Base-by-base conservation (phyloP, 2,113 vertebrate genomes). In the Pteronura brasiliensis region DNA sequence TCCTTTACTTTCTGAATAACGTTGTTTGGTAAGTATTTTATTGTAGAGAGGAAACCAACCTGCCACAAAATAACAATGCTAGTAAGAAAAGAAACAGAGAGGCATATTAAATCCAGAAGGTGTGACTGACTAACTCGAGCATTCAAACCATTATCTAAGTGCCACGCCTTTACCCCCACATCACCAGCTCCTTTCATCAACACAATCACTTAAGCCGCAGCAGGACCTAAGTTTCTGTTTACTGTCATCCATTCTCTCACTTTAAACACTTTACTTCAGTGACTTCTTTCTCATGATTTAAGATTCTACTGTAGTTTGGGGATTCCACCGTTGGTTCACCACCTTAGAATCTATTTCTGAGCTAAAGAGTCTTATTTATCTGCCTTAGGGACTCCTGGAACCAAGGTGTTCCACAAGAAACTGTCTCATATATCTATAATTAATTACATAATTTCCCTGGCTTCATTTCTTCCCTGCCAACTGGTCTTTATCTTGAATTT, bases 1-100 rank as follows among this genome's bases (percentile, higher is more conserved):
- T 67, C 34, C 92, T 86, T 87, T 71, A 55, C 77, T 72, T 47
- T 92, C 74, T 79, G 55, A 92, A 93, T 81, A 92, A 89, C 29
- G 31, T 2, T 47, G 3, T 34, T 69, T 7, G 21, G 17, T 81
- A n/a, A 85, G 52, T 63, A 44, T 83, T 87, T 96, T 91, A 86
- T 93, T 55, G 69, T 4, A 87, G 39, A 61, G 13, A 85, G 57
- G 34, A 94, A 93, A 80, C 14, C 31, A 87, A 82, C 7, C 63
- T 93, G 20, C 6, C 23, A 27, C 74, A 34, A 92, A 74, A 44
- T 72, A 76, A 72, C 88, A 39, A 79, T 61, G 2, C 39, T 84
- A 42, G 23, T 76, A 76, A 76, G 39, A 44, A 76, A 27, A 93
- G 18, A 95, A 83, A 12, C 9, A 77, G 71, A 83, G 36, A 52